Evolutionary conservation across 1,140 invertebrate genomes (phyloP).

Genomic region (Drosophila guanche): DNA sequence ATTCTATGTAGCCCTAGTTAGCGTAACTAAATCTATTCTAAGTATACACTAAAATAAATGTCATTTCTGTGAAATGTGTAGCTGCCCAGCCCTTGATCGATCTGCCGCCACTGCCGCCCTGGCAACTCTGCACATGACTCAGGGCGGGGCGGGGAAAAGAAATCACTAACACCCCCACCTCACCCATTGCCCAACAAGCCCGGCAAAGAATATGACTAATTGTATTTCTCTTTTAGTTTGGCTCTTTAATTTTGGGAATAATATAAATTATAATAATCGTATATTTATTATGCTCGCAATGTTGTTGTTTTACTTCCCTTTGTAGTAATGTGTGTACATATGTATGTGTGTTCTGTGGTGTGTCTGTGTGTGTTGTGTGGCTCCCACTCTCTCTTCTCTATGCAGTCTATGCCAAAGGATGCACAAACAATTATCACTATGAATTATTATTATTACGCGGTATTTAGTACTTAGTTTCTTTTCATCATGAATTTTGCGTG

Average conservation of each 20-base stretch:
- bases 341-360: constrained; percentile 25
- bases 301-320: constrained; percentile 77
- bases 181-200: not conserved
- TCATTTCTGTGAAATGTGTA: constrained; percentile 5
- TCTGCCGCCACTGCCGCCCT: constrained; percentile 36
- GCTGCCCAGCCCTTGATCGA: constrained; percentile 10
- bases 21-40: constrained; percentile 46
- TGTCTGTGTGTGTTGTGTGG: constrained; percentile 52
- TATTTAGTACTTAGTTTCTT: constrained; percentile 45
- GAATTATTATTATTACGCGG: constrained; percentile 70
- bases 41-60: constrained; percentile 10
- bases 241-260: constrained; percentile 82
- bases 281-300: constrained; percentile 78
- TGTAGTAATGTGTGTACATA: constrained; percentile 70
- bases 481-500: constrained; percentile 71
- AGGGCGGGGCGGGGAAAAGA: constrained; percentile 51
- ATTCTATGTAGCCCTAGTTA: constrained; percentile 8
- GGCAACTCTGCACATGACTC: constrained; percentile 61
- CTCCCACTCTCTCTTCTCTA: constrained; percentile 45
- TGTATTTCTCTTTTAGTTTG: constrained; percentile 53
- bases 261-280: constrained; percentile 82
- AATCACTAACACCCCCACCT: constrained; percentile 32
- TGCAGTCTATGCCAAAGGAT: constrained; percentile 56
- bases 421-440: constrained; percentile 66
- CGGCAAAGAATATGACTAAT: not conserved